A percentile compares a stretch with the other conserved stretches of the same genome.
phyloP scores from a whole-genome alignment of 2,113 vertebrate species.

The Scomber scombrus region DNA sequence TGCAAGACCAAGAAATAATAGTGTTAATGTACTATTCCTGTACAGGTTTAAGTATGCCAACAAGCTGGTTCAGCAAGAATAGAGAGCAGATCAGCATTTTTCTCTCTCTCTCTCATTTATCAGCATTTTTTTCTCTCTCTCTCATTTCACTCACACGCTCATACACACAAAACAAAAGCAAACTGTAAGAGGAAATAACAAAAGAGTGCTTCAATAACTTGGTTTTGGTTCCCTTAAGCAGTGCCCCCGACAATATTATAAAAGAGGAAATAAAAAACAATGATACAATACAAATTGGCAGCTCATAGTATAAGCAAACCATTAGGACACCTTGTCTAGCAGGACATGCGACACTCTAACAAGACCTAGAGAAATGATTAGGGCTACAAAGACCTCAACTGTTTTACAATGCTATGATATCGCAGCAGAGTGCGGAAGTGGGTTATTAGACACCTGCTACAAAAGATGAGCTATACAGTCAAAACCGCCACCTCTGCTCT shows the following conservation, averaged over 20 bases:
- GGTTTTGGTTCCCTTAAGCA: constrained; percentile 46
- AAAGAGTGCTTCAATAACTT: constrained; percentile 11
- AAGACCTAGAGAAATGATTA: neutral
- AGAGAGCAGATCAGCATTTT: constrained; percentile 27
- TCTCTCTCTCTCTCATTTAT: constrained; percentile 14
- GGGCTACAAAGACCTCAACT: neutral
- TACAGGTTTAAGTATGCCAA: constrained; percentile 54
- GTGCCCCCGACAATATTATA: neutral
- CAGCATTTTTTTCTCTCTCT: constrained; percentile 28
- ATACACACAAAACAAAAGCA: constrained; percentile 7
- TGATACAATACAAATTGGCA: neutral
- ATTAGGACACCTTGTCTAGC: neutral
- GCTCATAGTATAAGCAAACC: neutral
- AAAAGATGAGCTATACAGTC: constrained; percentile 42
- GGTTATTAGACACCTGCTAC: constrained; percentile 74
- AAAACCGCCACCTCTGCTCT: neutral
- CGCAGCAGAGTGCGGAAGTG: constrained; percentile 71
- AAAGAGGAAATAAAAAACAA: neutral
- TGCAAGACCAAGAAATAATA: neutral
- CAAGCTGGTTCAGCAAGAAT: constrained; percentile 68
- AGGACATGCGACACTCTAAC: neutral
- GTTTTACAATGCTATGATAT: neutral
- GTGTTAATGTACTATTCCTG: neutral
- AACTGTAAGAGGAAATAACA: constrained; percentile 46
- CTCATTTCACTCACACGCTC: constrained; percentile 15